Base-by-base conservation (phyloP, 2,113 vertebrate genomes). In the Aegithalos caudatus region DNA sequence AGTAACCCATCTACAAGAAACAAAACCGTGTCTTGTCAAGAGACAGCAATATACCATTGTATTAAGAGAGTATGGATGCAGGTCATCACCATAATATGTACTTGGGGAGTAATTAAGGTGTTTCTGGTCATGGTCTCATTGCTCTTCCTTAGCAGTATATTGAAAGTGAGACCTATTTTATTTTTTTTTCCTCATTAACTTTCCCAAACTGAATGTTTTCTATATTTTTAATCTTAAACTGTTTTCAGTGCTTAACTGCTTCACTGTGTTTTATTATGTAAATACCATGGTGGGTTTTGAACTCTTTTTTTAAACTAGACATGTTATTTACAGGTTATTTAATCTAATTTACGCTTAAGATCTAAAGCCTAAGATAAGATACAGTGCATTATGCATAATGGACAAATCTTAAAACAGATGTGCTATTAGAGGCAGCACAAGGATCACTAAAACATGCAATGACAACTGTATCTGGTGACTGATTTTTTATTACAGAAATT, bases 81-180 rank as follows among this genome's bases (percentile, higher is more conserved):
- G 47, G n/a, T 56, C 85, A 86, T 71, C 48, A 16, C 47, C 77
- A n/a, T 56, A 92, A 74, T 28, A 80, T n/a, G 33, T 95, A 54
- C 69, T 60, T 83, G 16, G 69, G 77, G 57, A 92, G 60, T 79
- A 94, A 92, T 93, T 95, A 95, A 94, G 21, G 23, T 57, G n/a
- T 91, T 94, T 87, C 37, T 76, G 84, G 40, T 85, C 58, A 88
- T 13, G 54, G 37, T 91, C 54, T 54, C 28, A 76, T 72, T 93
- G n/a, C 21, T 94, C 29, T 89, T 92, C 22, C 64, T 93, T 74
- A 74, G 42, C 62, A 33, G 7, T 40, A 67, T 48, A 71, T 12
- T 81, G 44, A 94, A 86, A 42, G 82, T 62, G 3, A 51, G 33
- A 31, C 19, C 21, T 44, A 12, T 25, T 87, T 38, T 87, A 87